These are phyloP conservation scores for Catotricha subobsoleta DNA, from an alignment of 2,888 invertebrate genomes.

Conservation along the genomic window DNA sequence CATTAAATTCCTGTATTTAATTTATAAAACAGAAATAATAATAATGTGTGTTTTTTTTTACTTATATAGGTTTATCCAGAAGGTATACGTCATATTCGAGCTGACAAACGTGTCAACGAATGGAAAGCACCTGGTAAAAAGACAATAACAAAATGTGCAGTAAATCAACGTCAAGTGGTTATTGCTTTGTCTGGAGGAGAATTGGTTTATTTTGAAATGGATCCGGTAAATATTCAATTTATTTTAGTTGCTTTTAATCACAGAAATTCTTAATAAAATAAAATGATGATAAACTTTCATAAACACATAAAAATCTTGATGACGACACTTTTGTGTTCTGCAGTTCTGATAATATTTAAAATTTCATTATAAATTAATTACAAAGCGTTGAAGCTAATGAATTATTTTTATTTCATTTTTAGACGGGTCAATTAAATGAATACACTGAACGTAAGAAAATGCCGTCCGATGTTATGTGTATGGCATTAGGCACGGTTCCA, in stretches of 20 bases:
- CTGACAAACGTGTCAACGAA: slow-evolving; percentile 95
- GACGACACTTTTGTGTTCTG: slow-evolving; percentile 30
- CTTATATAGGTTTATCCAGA: slow-evolving; percentile 73
- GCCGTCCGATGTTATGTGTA: slow-evolving; percentile 93
- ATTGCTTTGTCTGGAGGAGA: slow-evolving; percentile 95
- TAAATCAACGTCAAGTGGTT: slow-evolving; percentile 95
- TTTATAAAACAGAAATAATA: too few relatives aligned
- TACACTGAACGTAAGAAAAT: slow-evolving; percentile 94
- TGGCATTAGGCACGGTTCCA: slow-evolving; percentile 92
- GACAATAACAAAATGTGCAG: slow-evolving; percentile 91
- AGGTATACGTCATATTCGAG: slow-evolving; percentile 94
- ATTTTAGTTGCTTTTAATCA: background rate
- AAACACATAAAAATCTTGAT: slow-evolving; percentile 23
- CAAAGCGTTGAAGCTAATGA: background rate
- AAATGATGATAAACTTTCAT: slow-evolving; percentile 26
- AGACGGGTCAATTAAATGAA: slow-evolving; percentile 96
- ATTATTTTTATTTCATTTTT: slow-evolving; percentile 7
- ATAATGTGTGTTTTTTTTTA: slow-evolving; percentile 8
- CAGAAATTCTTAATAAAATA: background rate
- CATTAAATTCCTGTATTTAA: too few relatives aligned
- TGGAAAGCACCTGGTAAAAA: slow-evolving; percentile 99
- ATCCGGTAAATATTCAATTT: slow-evolving; percentile 55
- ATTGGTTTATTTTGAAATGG: slow-evolving; percentile 98
- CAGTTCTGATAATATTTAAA: slow-evolving; percentile 24
- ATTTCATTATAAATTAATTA: too few relatives aligned